Conservation (phyloP, 2,113 vertebrate species). For the Geococcyx californianus region DNA sequence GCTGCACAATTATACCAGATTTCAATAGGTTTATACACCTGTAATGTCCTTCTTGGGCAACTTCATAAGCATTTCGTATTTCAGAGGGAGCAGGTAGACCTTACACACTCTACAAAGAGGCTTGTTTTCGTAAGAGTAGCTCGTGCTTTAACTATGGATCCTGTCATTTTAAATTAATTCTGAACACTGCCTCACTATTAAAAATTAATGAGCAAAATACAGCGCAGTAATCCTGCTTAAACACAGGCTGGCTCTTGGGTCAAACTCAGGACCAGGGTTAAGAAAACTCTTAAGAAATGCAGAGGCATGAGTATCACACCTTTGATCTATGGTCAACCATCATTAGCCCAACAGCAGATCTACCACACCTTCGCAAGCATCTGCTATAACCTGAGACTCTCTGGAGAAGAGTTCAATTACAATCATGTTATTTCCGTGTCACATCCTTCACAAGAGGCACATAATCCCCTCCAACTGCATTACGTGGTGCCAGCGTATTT, state of each 20-base stretch:
- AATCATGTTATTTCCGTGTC: not conserved
- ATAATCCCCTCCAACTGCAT: not conserved
- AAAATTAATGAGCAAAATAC: not conserved
- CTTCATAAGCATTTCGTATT: not conserved
- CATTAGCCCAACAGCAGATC: not conserved
- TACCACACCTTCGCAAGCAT: fast-evolving
- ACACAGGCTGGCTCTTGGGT: not conserved
- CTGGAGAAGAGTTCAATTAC: not conserved
- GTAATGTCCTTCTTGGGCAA: not conserved
- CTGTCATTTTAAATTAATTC: not conserved
- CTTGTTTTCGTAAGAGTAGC: not conserved
- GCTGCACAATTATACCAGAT: not conserved
- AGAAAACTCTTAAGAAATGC: not conserved
- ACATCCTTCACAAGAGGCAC: not conserved
- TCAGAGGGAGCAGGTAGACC: not conserved
- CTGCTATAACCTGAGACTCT: not conserved
- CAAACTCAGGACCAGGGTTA: not conserved
- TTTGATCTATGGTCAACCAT: not conserved
- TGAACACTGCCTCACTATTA: not conserved
- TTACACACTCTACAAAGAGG: not conserved
- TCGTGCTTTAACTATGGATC: not conserved
- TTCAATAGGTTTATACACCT: not conserved
- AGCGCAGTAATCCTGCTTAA: not conserved
- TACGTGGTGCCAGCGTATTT: not conserved
- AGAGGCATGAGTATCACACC: not conserved